Evolutionary conservation across 1,140 invertebrate genomes (phyloP).

Genomic region (Diorhabda carinulata): DNA sequence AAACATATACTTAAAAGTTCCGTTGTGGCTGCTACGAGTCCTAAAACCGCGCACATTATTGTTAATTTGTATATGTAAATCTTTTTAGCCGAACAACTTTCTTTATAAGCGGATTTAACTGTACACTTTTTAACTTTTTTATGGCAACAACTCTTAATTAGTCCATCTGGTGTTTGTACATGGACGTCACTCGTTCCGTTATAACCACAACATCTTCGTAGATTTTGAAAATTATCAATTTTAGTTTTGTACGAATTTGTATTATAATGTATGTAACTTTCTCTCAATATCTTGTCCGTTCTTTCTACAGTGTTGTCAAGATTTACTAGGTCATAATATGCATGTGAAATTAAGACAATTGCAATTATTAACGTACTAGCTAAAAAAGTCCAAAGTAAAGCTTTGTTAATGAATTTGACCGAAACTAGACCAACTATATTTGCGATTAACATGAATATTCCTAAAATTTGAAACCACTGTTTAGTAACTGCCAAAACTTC

Average conservation of each 20-base stretch:
- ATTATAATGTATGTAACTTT: background rate
- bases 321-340: background rate
- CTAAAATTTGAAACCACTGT: background rate
- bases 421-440: background rate
- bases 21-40: background rate
- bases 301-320: background rate
- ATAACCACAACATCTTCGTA: constrained; percentile 8
- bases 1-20: background rate
- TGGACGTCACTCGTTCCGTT: background rate
- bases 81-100: background rate
- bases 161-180: background rate
- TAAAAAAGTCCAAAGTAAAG: background rate
- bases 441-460: background rate
- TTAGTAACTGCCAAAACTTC: background rate
- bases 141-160: constrained; percentile 5
- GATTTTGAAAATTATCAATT: constrained; percentile 7
- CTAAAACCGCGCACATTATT: background rate
- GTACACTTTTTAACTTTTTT: background rate
- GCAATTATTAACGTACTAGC: background rate
- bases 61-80: background rate
- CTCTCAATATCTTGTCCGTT: background rate
- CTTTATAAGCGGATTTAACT: background rate
- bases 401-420: background rate
- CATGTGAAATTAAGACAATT: background rate
- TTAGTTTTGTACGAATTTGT: background rate